Conservation (phyloP, 2,797 vertebrate species). For the Alosa sapidissima region DNA sequence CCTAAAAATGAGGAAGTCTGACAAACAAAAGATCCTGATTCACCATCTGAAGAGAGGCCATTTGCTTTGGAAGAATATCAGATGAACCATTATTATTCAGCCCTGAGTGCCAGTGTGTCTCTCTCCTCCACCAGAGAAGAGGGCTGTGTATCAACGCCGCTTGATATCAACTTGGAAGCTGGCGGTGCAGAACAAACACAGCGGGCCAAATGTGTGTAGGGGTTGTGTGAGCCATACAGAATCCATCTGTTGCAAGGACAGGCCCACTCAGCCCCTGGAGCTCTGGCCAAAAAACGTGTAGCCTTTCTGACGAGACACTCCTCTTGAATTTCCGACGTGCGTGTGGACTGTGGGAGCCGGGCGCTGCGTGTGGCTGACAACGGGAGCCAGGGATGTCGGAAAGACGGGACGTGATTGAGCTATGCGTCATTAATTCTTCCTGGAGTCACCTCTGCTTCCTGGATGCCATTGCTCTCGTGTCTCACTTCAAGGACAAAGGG, state of each 20-base stretch:
- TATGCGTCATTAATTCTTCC: neutral
- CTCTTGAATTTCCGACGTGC: neutral
- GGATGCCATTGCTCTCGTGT: neutral
- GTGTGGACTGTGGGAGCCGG: neutral
- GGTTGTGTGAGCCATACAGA: slow-evolving; percentile 1
- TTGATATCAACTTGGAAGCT: slow-evolving; percentile 18
- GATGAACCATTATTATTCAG: slow-evolving; percentile 10
- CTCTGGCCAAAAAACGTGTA: neutral
- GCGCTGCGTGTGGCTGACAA: neutral
- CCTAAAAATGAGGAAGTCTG: slow-evolving; percentile 1
- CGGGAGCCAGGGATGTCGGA: neutral
- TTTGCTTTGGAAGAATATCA: slow-evolving; percentile 6
- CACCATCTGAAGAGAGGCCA: neutral
- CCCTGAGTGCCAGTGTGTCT: neutral
- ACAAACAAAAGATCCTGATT: slow-evolving; percentile 14
- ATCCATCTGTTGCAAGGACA: neutral
- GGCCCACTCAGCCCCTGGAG: neutral
- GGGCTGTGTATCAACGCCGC: neutral
- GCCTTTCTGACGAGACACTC: neutral
- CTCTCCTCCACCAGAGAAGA: neutral
- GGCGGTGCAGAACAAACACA: neutral
- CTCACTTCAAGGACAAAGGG: neutral
- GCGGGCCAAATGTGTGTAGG: neutral
- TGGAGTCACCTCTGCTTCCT: neutral
- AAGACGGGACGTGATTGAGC: neutral